Base-by-base conservation (phyloP, 2,797 vertebrate genomes). In the Alosa sapidissima region DNA sequence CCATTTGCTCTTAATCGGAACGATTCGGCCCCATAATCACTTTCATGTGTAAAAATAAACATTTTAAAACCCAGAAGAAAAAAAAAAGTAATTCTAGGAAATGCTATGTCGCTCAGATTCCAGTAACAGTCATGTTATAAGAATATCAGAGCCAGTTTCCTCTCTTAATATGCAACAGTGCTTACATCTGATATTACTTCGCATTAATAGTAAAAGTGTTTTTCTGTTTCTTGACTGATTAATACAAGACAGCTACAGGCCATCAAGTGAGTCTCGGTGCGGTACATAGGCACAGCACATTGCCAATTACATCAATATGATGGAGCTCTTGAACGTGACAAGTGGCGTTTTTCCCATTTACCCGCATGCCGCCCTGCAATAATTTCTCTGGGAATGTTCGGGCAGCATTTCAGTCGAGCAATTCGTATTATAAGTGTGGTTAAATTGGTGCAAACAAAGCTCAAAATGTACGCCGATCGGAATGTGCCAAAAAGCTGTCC, bases 1-100 rank as follows among this genome's bases (percentile, higher is more conserved):
- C 87, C 83, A 89, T 84, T 92, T 92, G 87, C 89, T 86, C 87
- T 90, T 91, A 90, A 92, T 84, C 88, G 88, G 89, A 92, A 91
- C 72, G 87, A 88, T 85, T 86, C 83, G 52, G 82, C 58, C 82
- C 81, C 60, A 78, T 85, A 82, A 86, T 85, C 84, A 65, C 21
- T 88, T 85, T 90, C 89, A 87, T 84, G 85, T 88, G 86, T 86
- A 85, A 90, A 91, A 92, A 92, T 86, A 88, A 87, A 87, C 60
- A 11, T 86, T 90, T 92, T 86, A 88, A 87, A 24, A 86, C 83
- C 87, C 84, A 83, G 82, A 78, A 85, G 83, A 84, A 91, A 90
- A 91, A 58, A 84, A 92, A 90, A 90, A 14, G 11, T 2, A 14
- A 72, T 82, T 86, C 65, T 81, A 45, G 81, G 89, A 91, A 91